Conservation (phyloP, 2,797 vertebrate genomes). For the Botia almorhae region DNA sequence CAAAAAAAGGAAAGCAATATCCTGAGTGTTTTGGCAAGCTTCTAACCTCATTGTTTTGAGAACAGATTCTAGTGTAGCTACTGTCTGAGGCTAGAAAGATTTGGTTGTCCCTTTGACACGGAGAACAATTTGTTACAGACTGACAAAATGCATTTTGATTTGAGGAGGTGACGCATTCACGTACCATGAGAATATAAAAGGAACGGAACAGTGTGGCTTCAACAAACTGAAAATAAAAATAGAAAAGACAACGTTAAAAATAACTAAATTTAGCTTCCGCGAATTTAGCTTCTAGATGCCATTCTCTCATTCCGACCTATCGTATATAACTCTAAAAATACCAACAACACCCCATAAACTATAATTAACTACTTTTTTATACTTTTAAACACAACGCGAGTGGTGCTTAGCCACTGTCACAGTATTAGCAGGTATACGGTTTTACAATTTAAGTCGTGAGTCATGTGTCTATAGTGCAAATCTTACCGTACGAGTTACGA, state of each 20-base stretch:
- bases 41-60: not conserved
- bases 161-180: not conserved
- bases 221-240: constrained; percentile 65
- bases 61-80: not conserved
- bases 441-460: not conserved
- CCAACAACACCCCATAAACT: not conserved
- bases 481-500: not conserved
- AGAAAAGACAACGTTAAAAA: constrained; percentile 32
- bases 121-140: constrained; percentile 5
- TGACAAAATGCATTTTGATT: not conserved
- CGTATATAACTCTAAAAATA: not conserved
- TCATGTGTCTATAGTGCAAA: not conserved
- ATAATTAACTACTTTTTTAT: constrained; percentile 17
- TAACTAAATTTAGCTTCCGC: not conserved
- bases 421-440: not conserved
- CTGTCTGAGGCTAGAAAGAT: constrained; percentile 7
- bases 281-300: no score
- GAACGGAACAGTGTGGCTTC: constrained; percentile 56
- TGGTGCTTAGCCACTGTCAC: not conserved
- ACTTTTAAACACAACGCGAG: not conserved
- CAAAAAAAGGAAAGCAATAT: constrained; percentile 1
- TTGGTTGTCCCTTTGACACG: constrained; percentile 7
- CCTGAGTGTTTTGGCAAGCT: not conserved
- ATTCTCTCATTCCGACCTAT: no score
- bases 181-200: constrained; percentile 40